A percentile compares a stretch with the other conserved stretches of the same genome.
These are phyloP conservation scores for Oscarella lobularis DNA, from an alignment of 37 sponge, comb jelly and placozoan species.

Conservation along the genomic window DNA sequence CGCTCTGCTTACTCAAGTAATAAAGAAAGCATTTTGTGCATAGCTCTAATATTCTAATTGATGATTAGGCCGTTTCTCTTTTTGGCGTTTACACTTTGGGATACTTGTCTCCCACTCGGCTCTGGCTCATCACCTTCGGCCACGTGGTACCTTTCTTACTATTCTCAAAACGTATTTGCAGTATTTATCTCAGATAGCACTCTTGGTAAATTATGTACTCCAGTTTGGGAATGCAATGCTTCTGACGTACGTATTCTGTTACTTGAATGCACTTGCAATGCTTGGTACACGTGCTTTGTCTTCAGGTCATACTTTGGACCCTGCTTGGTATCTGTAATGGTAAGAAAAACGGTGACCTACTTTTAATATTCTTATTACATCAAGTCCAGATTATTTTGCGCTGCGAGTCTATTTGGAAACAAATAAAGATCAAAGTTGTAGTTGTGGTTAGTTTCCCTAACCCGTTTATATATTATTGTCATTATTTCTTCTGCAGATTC, in stretches of 20 bases:
- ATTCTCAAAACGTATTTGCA: too few relatives aligned
- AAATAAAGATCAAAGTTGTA: background rate
- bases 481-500: background rate
- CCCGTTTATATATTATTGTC: background rate
- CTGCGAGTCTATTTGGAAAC: background rate
- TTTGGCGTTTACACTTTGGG: slow-evolving; percentile 5
- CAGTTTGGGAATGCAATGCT: slow-evolving; percentile 79
- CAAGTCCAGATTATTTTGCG: too few relatives aligned
- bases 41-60: background rate
- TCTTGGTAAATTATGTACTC: slow-evolving; percentile 37
- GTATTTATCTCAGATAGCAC: slow-evolving; percentile 2
- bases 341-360: too few relatives aligned
- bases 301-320: slow-evolving; percentile 22
- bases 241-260: slow-evolving; percentile 14
- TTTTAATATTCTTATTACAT: too few relatives aligned
- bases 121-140: background rate
- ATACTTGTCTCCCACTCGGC: background rate
- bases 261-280: background rate
- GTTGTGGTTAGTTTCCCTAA: too few relatives aligned
- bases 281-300: too few relatives aligned
- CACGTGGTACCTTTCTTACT: background rate
- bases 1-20: slow-evolving; percentile 48
- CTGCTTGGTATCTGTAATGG: slow-evolving; percentile 29
- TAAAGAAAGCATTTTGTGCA: background rate
- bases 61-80: background rate